Conservation (phyloP, 2,888 invertebrate genomes). For the Drosophila rubida region DNA sequence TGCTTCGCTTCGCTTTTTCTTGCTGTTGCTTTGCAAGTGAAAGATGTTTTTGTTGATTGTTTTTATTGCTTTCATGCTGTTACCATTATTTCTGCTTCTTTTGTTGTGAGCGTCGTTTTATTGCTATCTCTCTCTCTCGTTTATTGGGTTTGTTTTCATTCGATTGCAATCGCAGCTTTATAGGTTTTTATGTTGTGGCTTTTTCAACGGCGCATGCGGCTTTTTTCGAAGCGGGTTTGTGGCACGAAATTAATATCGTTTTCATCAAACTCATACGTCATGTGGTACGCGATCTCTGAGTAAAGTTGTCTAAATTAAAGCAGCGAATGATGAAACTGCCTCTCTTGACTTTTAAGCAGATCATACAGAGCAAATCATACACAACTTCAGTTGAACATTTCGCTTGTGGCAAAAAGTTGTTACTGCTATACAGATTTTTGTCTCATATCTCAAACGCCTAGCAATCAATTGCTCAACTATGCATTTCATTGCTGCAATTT, state of each 20-base stretch:
- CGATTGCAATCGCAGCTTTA: conserved; percentile 38
- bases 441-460: neutral
- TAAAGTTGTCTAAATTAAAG: neutral
- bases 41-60: conserved; percentile 52
- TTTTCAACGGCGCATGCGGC: conserved; percentile 21
- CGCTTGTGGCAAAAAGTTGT: neutral
- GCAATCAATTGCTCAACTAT: neutral
- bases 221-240: conserved; percentile 17
- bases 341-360: neutral
- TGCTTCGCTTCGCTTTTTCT: conserved; percentile 19
- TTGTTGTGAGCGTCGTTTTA: conserved; percentile 11
- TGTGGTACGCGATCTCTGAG: neutral
- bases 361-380: neutral
- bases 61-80: conserved; percentile 10
- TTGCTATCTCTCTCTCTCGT: conserved; percentile 9
- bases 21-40: conserved; percentile 41
- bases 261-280: neutral
- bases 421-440: neutral
- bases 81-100: neutral
- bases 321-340: neutral
- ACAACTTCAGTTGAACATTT: neutral
- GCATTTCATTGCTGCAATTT: neutral
- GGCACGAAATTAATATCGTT: neutral
- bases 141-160: conserved; percentile 16
- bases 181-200: conserved; percentile 58